Base-by-base conservation (phyloP, 2,113 vertebrate genomes). In the Sciurus niger region DNA sequence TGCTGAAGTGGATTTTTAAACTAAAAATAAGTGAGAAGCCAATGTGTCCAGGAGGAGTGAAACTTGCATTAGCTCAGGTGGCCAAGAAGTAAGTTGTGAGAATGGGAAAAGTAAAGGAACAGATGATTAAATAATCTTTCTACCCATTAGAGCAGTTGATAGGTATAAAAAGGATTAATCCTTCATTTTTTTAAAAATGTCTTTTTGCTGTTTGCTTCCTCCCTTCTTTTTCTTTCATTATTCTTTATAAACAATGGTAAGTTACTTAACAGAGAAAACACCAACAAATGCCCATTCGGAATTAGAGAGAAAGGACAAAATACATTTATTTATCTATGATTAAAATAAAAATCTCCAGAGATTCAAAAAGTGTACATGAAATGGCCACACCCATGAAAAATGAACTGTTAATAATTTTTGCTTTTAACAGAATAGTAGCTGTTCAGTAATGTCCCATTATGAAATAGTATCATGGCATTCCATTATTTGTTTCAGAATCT, bases 1-100 rank as follows among this genome's bases (percentile, higher is more conserved):
- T 55, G 17, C 24, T 58, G n/a, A 96, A 89, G 10, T 93, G 17
- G 48, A 95, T 87, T 93, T 98, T 93, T 91, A 86, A 92, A 70
- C 79, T 94, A 93, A 84, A 95, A 89, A 78, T 79, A 91, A 80
- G 58, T 91, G 34, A 28, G 80, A 94, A 94, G 51, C 32, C 34
- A 79, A 7, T 65, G 25, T 70, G 9, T 89, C 92, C 20, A 73
- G 65, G 84, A 80, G 37, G 28, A 20, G 40, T 84, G 55, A 89
- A 95, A 78, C 13, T 96, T 91, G 37, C 13, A 40, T 92, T 93
- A 6, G 30, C 51, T 84, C 20, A 76, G 16, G n/a, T 72, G 60
- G 46, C 48, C 10, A 84, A 78, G 22, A 96, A 72, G 24, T 28
- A 78, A 76, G 16, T 84, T 53, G 84, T 17, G 14, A 92, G 40